Conservation (phyloP, 2,888 invertebrate genomes). For the Drosophila sordidapex region DNA sequence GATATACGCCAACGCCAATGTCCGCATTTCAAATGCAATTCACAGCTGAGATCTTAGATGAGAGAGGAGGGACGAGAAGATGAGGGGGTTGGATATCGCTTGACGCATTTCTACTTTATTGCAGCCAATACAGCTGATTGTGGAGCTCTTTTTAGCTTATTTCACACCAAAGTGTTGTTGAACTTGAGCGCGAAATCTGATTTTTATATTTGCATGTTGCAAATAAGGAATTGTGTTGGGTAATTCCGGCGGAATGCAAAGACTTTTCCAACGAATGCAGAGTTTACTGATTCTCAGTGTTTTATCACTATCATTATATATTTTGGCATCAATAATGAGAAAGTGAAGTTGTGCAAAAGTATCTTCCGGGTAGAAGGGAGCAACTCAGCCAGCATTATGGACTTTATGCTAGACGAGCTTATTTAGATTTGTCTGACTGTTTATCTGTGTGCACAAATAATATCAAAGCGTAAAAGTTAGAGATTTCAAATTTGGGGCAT, state of each 20-base stretch:
- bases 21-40: slow-evolving; percentile 41
- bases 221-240: background rate
- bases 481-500: background rate
- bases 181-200: background rate
- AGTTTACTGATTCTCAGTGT: background rate
- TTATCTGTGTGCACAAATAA: background rate
- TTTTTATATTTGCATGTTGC: background rate
- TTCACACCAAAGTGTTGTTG: background rate
- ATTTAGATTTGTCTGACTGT: background rate
- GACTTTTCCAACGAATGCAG: background rate
- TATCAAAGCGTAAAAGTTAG: background rate
- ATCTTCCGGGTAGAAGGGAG: background rate
- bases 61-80: background rate
- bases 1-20: slow-evolving; percentile 7
- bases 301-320: background rate
- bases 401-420: background rate
- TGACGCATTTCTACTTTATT: background rate
- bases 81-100: background rate
- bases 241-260: background rate
- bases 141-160: background rate
- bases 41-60: background rate
- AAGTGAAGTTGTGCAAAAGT: background rate
- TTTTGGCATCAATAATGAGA: background rate
- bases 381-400: no score
- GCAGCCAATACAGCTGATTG: background rate